phyloP scores from a whole-genome alignment of 2,888 invertebrate species.

The Acleris holmiana region DNA sequence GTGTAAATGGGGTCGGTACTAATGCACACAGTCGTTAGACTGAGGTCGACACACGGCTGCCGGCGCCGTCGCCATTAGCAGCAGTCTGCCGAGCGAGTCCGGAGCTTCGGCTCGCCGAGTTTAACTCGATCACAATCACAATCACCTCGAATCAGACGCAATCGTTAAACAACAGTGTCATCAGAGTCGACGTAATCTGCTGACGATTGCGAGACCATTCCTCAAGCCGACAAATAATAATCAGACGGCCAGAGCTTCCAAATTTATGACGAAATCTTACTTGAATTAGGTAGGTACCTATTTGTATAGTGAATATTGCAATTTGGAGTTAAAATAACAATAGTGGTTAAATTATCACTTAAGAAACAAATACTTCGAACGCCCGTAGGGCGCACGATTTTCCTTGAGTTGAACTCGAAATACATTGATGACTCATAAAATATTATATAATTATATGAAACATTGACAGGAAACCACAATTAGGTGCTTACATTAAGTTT shows the following conservation, averaged over 20 bases:
- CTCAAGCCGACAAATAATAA: neutral
- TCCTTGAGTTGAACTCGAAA: conserved; percentile 25
- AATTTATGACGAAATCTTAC: too few species aligned
- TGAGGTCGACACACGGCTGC: conserved; percentile 32
- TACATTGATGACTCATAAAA: conserved; percentile 26
- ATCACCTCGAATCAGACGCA: neutral
- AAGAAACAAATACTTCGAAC: neutral
- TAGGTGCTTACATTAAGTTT: neutral
- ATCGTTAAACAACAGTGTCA: neutral
- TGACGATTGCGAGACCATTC: neutral
- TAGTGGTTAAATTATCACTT: neutral
- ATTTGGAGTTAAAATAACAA: too few species aligned
- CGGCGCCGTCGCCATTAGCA: conserved; percentile 36
- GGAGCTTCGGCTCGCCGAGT: neutral
- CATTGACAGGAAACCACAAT: conserved; percentile 4
- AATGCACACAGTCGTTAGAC: conserved; percentile 33
- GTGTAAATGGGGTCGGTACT: conserved; percentile 34
- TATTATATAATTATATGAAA: conserved; percentile 4
- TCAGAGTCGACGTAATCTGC: neutral
- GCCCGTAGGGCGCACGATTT: conserved; percentile 9
- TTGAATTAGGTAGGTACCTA: too few species aligned
- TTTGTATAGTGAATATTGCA: too few species aligned
- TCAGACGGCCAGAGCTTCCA: too few species aligned
- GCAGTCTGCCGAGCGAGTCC: neutral
- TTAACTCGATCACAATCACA: neutral